These are phyloP conservation scores for Falcaria lacertinaria DNA, from an alignment of 2,888 invertebrate genomes.

Conservation along the genomic window DNA sequence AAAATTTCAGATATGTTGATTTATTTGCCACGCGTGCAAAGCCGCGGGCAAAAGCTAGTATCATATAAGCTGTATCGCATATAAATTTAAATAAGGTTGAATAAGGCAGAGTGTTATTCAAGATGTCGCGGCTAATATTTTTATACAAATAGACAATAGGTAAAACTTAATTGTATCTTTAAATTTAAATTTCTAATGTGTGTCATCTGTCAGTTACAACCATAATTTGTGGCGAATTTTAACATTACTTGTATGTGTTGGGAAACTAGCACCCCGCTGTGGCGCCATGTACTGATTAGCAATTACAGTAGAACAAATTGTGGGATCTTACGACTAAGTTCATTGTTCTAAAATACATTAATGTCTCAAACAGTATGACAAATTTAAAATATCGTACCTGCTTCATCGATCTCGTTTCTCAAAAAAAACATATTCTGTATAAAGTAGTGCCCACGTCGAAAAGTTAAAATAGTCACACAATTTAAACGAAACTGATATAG, in stretches of 20 bases:
- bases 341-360: not conserved
- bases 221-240: not conserved
- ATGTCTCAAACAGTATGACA: not conserved
- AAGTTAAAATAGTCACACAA: conserved; percentile 7
- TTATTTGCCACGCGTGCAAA: too few species aligned
- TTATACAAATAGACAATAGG: too few species aligned
- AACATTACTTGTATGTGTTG: not conserved
- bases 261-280: too few species aligned
- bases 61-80: too few species aligned
- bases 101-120: too few species aligned
- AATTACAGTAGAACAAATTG: not conserved
- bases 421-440: not conserved
- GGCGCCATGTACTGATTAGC: not conserved
- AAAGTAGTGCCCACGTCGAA: not conserved
- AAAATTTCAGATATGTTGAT: too few species aligned
- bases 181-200: too few species aligned
- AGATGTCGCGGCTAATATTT: too few species aligned
- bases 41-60: too few species aligned
- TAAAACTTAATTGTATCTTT: too few species aligned
- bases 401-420: not conserved
- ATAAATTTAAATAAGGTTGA: too few species aligned
- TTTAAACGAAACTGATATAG: conserved; percentile 13
- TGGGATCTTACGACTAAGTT: not conserved
- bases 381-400: not conserved
- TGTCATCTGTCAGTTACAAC: too few species aligned